These are phyloP conservation scores for Xanthorhoe designata DNA, from an alignment of 2,888 invertebrate species.

Conservation along the genomic window DNA sequence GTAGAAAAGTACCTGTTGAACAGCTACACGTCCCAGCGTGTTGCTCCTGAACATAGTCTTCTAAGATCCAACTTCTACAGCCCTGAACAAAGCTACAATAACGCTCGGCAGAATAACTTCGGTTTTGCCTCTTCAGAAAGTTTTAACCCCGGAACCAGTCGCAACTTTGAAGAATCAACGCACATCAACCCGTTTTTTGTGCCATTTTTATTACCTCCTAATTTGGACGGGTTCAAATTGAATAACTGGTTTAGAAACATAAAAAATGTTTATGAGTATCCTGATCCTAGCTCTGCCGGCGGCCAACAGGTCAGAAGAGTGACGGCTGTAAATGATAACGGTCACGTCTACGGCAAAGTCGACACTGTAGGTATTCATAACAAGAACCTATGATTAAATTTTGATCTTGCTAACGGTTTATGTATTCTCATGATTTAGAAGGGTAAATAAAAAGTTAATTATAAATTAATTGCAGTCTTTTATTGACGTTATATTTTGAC, in stretches of 20 bases:
- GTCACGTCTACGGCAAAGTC: slow-evolving; percentile 64
- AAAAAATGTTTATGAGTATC: slow-evolving; percentile 56
- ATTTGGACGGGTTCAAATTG: slow-evolving; percentile 55
- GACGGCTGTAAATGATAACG: slow-evolving; percentile 65
- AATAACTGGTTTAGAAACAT: slow-evolving; percentile 60
- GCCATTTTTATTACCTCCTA: slow-evolving; percentile 60
- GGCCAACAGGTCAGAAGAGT: slow-evolving; percentile 52
- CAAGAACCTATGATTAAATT: slow-evolving; percentile 22
- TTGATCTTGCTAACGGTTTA: slow-evolving; percentile 8
- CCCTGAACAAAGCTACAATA: slow-evolving; percentile 23
- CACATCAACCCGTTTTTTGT: slow-evolving; percentile 55
- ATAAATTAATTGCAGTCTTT: slow-evolving; percentile 50
- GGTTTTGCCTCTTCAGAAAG: slow-evolving; percentile 57
- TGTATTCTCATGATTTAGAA: slow-evolving; percentile 13
- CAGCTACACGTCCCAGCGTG: slow-evolving; percentile 44
- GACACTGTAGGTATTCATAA: slow-evolving; percentile 59
- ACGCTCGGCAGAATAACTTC: slow-evolving; percentile 49
- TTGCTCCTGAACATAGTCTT: slow-evolving; percentile 30
- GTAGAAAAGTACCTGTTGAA: slow-evolving; percentile 57
- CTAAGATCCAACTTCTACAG: slow-evolving; percentile 33
- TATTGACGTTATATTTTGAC: slow-evolving; percentile 50
- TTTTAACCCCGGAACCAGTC: slow-evolving; percentile 55
- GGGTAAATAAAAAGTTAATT: slow-evolving; percentile 27
- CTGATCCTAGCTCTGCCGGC: slow-evolving; percentile 48
- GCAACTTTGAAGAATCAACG: slow-evolving; percentile 53